Base-by-base conservation (phyloP, 2,888 invertebrate species). In the Cerastis leucographa region DNA sequence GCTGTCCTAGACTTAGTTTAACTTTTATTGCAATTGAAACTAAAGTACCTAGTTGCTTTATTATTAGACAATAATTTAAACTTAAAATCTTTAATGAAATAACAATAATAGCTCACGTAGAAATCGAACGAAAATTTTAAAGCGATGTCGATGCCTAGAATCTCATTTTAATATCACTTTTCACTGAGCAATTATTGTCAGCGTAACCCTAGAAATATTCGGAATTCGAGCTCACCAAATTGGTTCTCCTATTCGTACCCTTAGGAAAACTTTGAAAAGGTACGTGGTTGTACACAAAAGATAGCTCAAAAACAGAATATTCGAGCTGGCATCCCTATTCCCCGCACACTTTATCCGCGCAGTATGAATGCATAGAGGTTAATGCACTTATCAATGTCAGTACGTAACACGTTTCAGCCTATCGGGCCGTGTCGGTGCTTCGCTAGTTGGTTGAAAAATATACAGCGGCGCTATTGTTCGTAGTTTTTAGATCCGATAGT, bases 301-400 rank as follows among this genome's bases (percentile, higher is more conserved):
- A 82, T 75, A 76, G 56, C 51, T 78, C 68, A 77, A 76, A 84
- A 71, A 65, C n/a, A 44, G 71, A 78, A 78, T 77, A 76, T 82
- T 80, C 74, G 40, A 46, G 61, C 72, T 74, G 61, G 70, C 76
- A 79, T 74, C 67, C 71, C 79, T 82, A 74, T 76, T 76, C 67
- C 59, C 62, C 56, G 71, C 76, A 77, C 78, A 87, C 84, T 82
- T 85, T 80, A 86, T 84, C 78, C 79, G 79, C 83, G 74, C 72
- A 71, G 83, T 81, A 74, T 80, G 84, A 76, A 84, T 89, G 83
- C 87, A 89, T 76, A 78, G 81, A 81, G 89, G 88, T 88, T 90
- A 89, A 90, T 90, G 88, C 85, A 88, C 90, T 85, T 89, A 90
- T 89, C 90, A 89, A 83, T 86, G 89, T 90, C 89, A 88, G 84